Evolutionary conservation across 1,140 invertebrate genomes (phyloP).

Genomic region (Anastrepha obliqua): DNA sequence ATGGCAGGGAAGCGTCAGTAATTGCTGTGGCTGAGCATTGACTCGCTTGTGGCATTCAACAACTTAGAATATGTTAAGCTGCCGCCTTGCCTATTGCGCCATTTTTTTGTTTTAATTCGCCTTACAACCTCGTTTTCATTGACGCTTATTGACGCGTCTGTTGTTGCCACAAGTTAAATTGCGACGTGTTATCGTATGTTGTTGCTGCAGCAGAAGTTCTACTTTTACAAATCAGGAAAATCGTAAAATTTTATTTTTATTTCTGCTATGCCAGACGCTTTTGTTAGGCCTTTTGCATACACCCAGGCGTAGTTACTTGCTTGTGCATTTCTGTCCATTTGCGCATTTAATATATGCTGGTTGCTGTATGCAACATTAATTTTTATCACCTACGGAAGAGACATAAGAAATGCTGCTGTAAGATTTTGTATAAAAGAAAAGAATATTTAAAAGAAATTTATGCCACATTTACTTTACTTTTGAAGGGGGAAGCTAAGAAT

Average conservation of each 20-base stretch:
- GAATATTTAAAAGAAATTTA: conserved; percentile 8
- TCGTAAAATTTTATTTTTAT: conserved; percentile 56
- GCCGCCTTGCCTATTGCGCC: background rate
- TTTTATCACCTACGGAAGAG: conserved; percentile 49
- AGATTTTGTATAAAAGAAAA: background rate
- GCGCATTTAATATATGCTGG: conserved; percentile 31
- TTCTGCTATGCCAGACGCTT: conserved; percentile 34
- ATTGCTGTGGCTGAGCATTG: conserved; percentile 12
- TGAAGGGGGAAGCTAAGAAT: background rate
- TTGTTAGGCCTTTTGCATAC: conserved; percentile 42
- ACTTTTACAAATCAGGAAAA: conserved; percentile 49
- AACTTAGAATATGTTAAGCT: conserved; percentile 54
- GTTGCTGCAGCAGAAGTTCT: background rate
- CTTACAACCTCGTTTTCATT: background rate
- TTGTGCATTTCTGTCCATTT: background rate
- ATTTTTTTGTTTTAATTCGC: background rate
- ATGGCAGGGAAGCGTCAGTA: conserved; percentile 15
- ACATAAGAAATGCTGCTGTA: background rate
- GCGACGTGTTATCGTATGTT: background rate
- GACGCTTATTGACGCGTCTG: background rate
- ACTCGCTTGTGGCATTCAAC: conserved; percentile 35
- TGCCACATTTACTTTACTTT: background rate
- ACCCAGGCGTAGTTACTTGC: conserved; percentile 35
- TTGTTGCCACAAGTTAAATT: background rate
- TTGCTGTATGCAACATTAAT: conserved; percentile 49